Evolutionary conservation across 2,888 invertebrate species (phyloP).

Genomic region (Megastigmus dorsalis): DNA sequence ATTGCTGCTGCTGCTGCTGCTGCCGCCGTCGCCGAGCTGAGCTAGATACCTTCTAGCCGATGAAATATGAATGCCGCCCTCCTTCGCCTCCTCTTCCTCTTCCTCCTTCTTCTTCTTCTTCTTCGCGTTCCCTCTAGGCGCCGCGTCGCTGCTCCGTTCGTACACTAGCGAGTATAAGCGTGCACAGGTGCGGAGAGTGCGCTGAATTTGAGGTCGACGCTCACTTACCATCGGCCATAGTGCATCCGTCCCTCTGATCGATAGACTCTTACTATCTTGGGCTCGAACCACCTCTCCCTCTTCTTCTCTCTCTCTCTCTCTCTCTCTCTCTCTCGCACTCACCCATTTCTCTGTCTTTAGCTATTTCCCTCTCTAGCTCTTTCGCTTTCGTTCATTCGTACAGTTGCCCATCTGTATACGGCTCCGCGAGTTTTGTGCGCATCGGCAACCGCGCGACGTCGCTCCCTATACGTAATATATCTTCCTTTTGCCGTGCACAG

Average conservation of each 20-base stretch:
- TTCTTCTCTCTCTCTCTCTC: constrained; percentile 12
- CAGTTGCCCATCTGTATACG: too few relatives aligned
- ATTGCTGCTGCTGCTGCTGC: constrained; percentile 37
- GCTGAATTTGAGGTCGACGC: constrained; percentile 52
- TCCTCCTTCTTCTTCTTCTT: not conserved
- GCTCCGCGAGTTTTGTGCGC: too few relatives aligned
- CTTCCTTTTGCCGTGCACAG: not conserved
- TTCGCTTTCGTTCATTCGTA: too few relatives aligned
- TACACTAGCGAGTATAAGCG: too few relatives aligned
- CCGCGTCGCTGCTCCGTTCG: too few relatives aligned
- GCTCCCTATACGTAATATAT: constrained; percentile 22
- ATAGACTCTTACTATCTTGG: constrained; percentile 51
- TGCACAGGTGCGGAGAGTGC: constrained; percentile 35
- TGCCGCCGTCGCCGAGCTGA: constrained; percentile 1
- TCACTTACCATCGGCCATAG: constrained; percentile 37
- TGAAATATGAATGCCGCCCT: constrained; percentile 53
- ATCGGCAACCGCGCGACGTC: too few relatives aligned
- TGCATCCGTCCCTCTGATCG: constrained; percentile 42
- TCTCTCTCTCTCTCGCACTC: constrained; percentile 1
- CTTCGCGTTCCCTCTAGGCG: not conserved
- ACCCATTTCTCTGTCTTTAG: constrained; percentile 7
- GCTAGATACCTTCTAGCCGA: constrained; percentile 47
- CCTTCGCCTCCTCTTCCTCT: not conserved
- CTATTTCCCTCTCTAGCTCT: constrained; percentile 1
- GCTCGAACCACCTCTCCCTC: not conserved